Evolutionary conservation across 2,113 vertebrate genomes (phyloP).

Genomic region (Probosciger aterrimus): DNA sequence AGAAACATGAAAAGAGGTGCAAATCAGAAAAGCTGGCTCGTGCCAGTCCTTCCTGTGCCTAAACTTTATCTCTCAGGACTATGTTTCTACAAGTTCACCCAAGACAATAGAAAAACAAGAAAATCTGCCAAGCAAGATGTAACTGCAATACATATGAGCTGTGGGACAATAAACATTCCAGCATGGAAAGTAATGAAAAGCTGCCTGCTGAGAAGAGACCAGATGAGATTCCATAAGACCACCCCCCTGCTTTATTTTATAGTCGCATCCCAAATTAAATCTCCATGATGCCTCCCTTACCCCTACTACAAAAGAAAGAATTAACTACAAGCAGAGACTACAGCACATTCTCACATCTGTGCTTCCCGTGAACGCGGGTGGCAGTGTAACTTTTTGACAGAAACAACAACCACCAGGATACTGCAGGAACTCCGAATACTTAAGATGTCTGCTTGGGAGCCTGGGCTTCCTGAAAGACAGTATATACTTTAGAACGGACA

Average conservation of each 20-base stretch:
- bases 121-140: slow-evolving; percentile 33
- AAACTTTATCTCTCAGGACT: background rate
- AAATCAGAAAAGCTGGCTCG: slow-evolving; percentile 3
- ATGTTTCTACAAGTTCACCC: slow-evolving; percentile 10
- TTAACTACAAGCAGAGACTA: background rate
- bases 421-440: background rate
- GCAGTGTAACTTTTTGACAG: background rate
- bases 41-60: background rate
- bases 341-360: background rate
- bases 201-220: slow-evolving; percentile 50
- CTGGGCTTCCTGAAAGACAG: background rate
- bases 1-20: background rate
- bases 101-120: slow-evolving; percentile 19
- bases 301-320: background rate
- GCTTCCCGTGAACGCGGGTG: background rate
- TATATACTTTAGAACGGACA: background rate
- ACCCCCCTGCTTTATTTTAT: slow-evolving; percentile 9
- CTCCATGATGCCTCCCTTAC: background rate
- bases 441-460: background rate
- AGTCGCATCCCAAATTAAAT: slow-evolving; percentile 28
- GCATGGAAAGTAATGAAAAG: slow-evolving; percentile 55
- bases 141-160: slow-evolving; percentile 18
- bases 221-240: slow-evolving; percentile 35
- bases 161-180: slow-evolving; percentile 50
- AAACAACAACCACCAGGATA: background rate